Percentiles rank a stretch among this genome's conserved stretches.
Evolutionary conservation across 2,113 vertebrate genomes (phyloP).

Genomic region (Xyrauchen texanus): DNA sequence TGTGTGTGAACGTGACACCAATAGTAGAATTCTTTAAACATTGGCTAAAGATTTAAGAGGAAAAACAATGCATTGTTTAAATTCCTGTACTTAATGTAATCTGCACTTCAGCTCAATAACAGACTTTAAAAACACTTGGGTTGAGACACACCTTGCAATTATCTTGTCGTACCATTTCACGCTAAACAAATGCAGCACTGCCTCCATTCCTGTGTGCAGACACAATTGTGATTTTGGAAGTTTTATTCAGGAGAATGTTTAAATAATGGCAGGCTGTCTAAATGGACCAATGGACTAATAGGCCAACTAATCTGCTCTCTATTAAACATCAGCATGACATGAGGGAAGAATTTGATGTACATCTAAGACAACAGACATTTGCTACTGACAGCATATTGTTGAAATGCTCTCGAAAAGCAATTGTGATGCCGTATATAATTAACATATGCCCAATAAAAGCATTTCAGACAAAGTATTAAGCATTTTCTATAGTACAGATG

Average conservation of each 20-base stretch:
- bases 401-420: conserved; percentile 35
- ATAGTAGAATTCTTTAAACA: not conserved
- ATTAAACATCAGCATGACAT: conserved; percentile 56
- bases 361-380: conserved; percentile 47
- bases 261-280: conserved; percentile 46
- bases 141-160: conserved; percentile 51
- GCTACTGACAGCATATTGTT: conserved; percentile 46
- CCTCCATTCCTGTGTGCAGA: conserved; percentile 27
- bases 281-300: too few species aligned
- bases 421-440: conserved; percentile 14
- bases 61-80: conserved; percentile 46
- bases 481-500: not conserved
- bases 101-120: conserved; percentile 39
- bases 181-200: conserved; percentile 42
- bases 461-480: conserved; percentile 1
- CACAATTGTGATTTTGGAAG: conserved; percentile 32
- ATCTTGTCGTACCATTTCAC: conserved; percentile 53
- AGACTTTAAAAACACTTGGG: conserved; percentile 38
- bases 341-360: conserved; percentile 50
- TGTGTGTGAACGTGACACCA: not conserved
- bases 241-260: conserved; percentile 43
- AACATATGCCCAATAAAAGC: conserved; percentile 31
- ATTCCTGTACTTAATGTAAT: conserved; percentile 56
- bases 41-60: conserved; percentile 46
- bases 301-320: conserved; percentile 51